Evolutionary conservation across 2,888 invertebrate species (phyloP).

Genomic region (Globia sparganii): DNA sequence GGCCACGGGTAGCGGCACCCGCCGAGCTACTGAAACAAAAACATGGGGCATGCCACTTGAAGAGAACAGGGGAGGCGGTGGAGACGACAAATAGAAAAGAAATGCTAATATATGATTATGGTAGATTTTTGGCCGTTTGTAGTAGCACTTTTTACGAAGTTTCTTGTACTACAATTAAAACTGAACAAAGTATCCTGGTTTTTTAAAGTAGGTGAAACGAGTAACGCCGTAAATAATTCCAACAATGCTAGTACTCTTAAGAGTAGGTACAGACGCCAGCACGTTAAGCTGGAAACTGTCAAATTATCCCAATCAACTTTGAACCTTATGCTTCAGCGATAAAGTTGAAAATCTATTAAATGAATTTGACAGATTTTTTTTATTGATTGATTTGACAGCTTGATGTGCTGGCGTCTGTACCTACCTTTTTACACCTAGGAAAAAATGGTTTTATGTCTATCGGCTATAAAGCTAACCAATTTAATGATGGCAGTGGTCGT

Average conservation of each 20-base stretch:
- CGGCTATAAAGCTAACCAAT: not conserved
- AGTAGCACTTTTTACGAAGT: not conserved
- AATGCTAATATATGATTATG: not conserved
- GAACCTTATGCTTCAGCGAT: too few relatives aligned
- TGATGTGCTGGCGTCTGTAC: too few relatives aligned
- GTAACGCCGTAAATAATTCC: not conserved
- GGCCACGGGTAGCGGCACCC: constrained; percentile 28
- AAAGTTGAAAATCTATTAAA: too few relatives aligned
- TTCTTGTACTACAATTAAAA: not conserved
- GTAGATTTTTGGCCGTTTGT: not conserved
- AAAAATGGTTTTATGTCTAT: not conserved
- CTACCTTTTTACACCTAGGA: not conserved
- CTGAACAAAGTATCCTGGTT: not conserved
- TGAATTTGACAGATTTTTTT: too few relatives aligned
- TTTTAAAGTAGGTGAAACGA: not conserved
- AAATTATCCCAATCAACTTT: too few relatives aligned
- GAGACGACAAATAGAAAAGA: constrained; percentile 37
- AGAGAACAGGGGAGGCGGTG: constrained; percentile 36
- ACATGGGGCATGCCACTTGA: constrained; percentile 63
- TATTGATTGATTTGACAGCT: too few relatives aligned
- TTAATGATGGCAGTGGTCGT: not conserved
- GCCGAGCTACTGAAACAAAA: constrained; percentile 64
- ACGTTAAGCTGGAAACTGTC: too few relatives aligned
- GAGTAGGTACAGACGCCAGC: too few relatives aligned
- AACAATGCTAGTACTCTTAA: not conserved